Evolutionary conservation across 2,888 invertebrate species (phyloP), one percentile per base, ranked within the genome.

Genomic region (Drosophila setosimentum): DNA sequence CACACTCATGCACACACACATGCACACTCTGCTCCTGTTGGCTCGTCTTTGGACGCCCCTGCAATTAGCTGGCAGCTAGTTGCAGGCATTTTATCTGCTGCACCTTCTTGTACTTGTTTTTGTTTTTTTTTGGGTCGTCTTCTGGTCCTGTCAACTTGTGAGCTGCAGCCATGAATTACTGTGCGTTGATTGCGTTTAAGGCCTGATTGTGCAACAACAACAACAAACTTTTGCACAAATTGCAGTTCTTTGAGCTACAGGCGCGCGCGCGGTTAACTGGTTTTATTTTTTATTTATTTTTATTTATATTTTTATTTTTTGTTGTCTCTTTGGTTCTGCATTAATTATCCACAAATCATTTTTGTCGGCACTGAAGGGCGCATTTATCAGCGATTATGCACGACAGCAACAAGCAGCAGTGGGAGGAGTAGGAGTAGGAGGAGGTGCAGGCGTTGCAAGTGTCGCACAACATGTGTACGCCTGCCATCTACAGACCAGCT

Each of bases 291-390:
- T 42, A 7, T 45, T 53, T n/a, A 3, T 5, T 35, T 35, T 6
- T 18, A 11, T 8, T 35, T 35, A 13, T 18, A 6, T 35, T 35
- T n/a, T 4, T 13, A 16, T 40, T 45, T 55, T 55, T 21, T 27
- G 55, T 40, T 8, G 8, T 16, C 30, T 63, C 62, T 55, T 67
- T 58, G 64, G 65, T 76, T 61, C 83, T 88, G 87, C 83, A 90
- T 87, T 87, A 87, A 87, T 90, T 87, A 87, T 86, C 87, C 80
- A 90, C 90, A 88, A 90, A 90, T 87, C 87, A 87, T 87, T 87
- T 90, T 86, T 76, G 86, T 76, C 75, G 83, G 83, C 89, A 78
- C 75, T 80, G 89, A 86, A 83, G 81, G 90, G 75, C 73, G 67
- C 86, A 90, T 87, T 87, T 87, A 89, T 90, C 83, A 87, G 82